Base-by-base conservation (phyloP, 2,113 vertebrate genomes). In the Tinamus guttatus region DNA sequence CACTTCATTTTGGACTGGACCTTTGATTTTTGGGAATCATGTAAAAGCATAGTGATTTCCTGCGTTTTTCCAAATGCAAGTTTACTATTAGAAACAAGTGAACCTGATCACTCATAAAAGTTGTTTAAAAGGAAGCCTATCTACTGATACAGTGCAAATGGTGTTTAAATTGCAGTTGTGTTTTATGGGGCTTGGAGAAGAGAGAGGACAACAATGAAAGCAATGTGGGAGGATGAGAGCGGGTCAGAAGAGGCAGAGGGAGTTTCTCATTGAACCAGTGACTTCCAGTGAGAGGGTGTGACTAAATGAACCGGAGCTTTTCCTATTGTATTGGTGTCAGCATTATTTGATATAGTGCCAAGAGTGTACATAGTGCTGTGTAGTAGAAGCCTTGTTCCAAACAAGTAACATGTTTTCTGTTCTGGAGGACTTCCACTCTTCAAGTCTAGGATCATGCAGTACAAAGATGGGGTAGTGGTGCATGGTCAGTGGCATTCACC, bases 241-340 rank as follows among this genome's bases (percentile, higher is more conserved):
- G 2, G 93, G 82, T 95, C 82, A 94, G 73, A 81, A 91, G 49
- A 94, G 84, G 83, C 83, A 90, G 95, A 92, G 91, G 87, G 94
- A 95, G 94, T 96, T 97, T 93, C 88, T 96, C 45, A 93, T 89
- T 92, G 94, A 96, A 79, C 85, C 69, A 84, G 90, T 86, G 96
- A 92, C 88, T 96, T 96, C 74, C 90, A 94, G 70, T 81, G 80
- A 95, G 95, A 96, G 95, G 96, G 94, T 14, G 93, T 96, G 95
- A 96, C 92, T 92, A 87, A 96, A 36, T 20, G 85, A 86, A 89
- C 80, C 73, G 47, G 85, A 81, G 71, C 81, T 79, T 76, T 95
- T 90, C 63, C 74, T 86, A 10, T 92, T 96, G 90, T 92, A 81
- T 90, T 94, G 95, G 75, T 95, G 85, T 95, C 90, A 87, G 87